Evolutionary conservation across 2,113 vertebrate genomes (phyloP), one percentile per base, ranked within the genome.

Genomic region (Apistogramma diplotaenia): DNA sequence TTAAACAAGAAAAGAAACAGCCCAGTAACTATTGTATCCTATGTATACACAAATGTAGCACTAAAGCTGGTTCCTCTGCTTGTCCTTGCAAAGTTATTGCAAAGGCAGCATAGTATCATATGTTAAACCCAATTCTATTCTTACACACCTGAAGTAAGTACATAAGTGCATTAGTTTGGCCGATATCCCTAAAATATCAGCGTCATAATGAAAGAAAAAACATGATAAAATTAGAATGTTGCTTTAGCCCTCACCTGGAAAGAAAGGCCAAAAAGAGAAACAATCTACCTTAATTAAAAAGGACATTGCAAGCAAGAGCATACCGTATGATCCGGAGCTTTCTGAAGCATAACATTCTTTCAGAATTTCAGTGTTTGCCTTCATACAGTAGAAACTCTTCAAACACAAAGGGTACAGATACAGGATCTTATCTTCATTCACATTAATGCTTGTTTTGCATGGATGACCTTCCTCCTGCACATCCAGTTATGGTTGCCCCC

Each of bases 301-400:
- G 43, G 46, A 60, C 51, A 79, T 13, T 70, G 13, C 1, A 2
- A 43, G 56, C 9, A 49, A 12, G 57, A 79, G 35, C 43, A 49
- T 51, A 29, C 83, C 62, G 56, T 27, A 57, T 83, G 82, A 83
- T 80, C 74, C 43, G 9, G 27, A 55, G 71, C 53, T 56, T 29
- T 71, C 19, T 49, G 74, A 55, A 77, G 72, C 5, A 27, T 57
- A 27, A 67, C 51, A 33, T 83, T 87, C 73, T 81, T 84, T 87
- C 78, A 80, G 21, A 80, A 25, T 56, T 19, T 51, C 77, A 81
- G 18, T 3, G 16, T 29, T 27, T 51, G 25, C 43, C 74, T 67
- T 77, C 72, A 82, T 82, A n/a, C n/a, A n/a, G n/a, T n/a, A 60
- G 77, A 85, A 76, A 54, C 53, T 61, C 73, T 21, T 46, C 4